These are phyloP conservation scores for Tipula helvola DNA, from an alignment of 2,888 invertebrate genomes.

Conservation along the genomic window DNA sequence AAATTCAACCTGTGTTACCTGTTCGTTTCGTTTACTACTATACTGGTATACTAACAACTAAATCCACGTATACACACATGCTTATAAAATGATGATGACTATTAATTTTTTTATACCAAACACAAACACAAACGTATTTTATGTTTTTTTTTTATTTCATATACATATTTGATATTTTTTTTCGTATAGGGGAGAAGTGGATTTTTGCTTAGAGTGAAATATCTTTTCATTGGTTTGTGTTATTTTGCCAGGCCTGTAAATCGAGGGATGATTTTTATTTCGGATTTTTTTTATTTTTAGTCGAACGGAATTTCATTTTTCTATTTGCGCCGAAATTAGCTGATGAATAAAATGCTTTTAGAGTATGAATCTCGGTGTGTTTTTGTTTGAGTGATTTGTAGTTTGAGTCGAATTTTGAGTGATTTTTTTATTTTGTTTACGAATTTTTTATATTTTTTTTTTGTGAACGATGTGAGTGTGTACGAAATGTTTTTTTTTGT, in stretches of 20 bases:
- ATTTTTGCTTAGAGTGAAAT: not conserved
- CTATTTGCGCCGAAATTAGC: not conserved
- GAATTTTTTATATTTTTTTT: not conserved
- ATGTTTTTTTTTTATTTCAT: not conserved
- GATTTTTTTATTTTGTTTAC: not conserved
- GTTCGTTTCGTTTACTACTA: not conserved
- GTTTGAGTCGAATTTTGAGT: not conserved
- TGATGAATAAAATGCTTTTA: not conserved
- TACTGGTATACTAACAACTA: not conserved
- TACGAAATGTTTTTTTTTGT: not conserved
- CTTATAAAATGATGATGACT: not conserved
- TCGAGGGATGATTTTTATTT: not conserved
- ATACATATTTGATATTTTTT: not conserved
- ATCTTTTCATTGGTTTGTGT: not conserved
- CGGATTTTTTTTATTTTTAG: not conserved
- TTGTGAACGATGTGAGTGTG: not conserved
- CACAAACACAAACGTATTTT: not conserved
- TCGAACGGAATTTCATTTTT: not conserved
- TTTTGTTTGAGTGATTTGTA: not conserved
- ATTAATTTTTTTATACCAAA: not conserved
- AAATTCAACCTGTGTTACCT: constrained; percentile 11
- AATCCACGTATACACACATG: not conserved
- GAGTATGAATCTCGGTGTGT: not conserved
- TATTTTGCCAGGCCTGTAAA: not conserved
- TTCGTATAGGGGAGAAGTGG: not conserved